A percentile compares a stretch with the other conserved stretches of the same genome.
Conservation (phyloP, 2,888 invertebrate genomes). For the Malthinus flaveolus region DNA sequence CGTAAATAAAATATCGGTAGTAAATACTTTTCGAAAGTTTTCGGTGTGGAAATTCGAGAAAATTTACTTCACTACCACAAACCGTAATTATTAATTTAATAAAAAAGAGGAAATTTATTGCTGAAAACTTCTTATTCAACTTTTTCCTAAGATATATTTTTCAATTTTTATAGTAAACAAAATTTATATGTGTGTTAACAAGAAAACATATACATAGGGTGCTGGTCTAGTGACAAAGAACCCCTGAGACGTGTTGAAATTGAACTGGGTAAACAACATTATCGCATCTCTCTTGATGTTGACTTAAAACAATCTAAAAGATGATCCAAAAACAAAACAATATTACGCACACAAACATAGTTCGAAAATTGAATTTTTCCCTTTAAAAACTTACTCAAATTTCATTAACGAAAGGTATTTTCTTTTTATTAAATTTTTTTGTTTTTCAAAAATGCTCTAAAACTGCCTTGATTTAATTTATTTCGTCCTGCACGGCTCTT, state of each 20-base stretch:
- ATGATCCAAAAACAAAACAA: constrained; percentile 8
- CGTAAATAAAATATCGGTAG: too few species aligned
- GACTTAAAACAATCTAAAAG: constrained; percentile 28
- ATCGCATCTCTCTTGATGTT: constrained; percentile 26
- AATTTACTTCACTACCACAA: too few species aligned
- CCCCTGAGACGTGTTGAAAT: constrained; percentile 23
- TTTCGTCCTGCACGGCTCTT: too few species aligned
- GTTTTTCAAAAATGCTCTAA: too few species aligned
- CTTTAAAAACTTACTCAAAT: too few species aligned
- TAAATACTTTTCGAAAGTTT: too few species aligned
- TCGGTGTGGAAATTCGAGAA: too few species aligned
- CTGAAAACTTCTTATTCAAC: background rate
- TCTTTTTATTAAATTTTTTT: too few species aligned
- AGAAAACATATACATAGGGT: constrained; percentile 24
- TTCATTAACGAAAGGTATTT: too few species aligned
- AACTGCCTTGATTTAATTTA: too few species aligned
- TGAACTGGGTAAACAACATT: constrained; percentile 27
- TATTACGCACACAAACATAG: background rate
- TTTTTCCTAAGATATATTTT: constrained; percentile 11
- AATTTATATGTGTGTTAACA: constrained; percentile 18
- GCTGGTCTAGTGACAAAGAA: constrained; percentile 23
- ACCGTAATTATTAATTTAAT: background rate
- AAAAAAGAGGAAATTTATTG: background rate
- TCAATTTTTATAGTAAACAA: constrained; percentile 26
- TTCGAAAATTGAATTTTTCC: too few species aligned